Evolutionary conservation across 1,140 invertebrate genomes (phyloP).

Genomic region (Drosophila truncata): DNA sequence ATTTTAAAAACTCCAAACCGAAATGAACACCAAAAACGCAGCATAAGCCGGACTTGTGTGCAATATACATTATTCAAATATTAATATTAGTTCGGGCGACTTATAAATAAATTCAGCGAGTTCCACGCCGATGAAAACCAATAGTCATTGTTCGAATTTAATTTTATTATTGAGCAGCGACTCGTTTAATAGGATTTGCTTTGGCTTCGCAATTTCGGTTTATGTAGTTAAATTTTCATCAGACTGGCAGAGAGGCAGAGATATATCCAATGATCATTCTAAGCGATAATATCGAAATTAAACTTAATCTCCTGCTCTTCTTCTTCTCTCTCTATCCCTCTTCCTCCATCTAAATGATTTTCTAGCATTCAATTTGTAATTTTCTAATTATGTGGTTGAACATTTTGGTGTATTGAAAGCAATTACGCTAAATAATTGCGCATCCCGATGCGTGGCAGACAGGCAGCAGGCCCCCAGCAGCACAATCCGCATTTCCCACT

Average conservation of each 20-base stretch:
- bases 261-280: constrained; percentile 16
- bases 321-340: too few species aligned
- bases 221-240: constrained; percentile 20
- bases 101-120: constrained; percentile 29
- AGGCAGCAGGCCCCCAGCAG: constrained; percentile 9
- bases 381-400: constrained; percentile 71
- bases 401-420: constrained; percentile 69
- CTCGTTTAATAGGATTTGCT: constrained; percentile 54
- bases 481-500: neutral
- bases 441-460: constrained; percentile 28
- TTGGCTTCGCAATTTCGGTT: constrained; percentile 12
- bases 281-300: constrained; percentile 31
- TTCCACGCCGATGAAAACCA: neutral
- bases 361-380: constrained; percentile 66
- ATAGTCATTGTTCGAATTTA: constrained; percentile 32
- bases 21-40: constrained; percentile 34
- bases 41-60: constrained; percentile 46
- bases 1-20: constrained; percentile 56
- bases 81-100: constrained; percentile 42
- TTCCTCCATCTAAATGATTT: constrained; percentile 8
- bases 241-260: too few species aligned
- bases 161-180: constrained; percentile 49
- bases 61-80: constrained; percentile 64
- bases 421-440: constrained; percentile 73
- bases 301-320: constrained; percentile 8